Evolutionary conservation across 2,888 invertebrate genomes (phyloP).

Genomic region (Stenodema calcarata): DNA sequence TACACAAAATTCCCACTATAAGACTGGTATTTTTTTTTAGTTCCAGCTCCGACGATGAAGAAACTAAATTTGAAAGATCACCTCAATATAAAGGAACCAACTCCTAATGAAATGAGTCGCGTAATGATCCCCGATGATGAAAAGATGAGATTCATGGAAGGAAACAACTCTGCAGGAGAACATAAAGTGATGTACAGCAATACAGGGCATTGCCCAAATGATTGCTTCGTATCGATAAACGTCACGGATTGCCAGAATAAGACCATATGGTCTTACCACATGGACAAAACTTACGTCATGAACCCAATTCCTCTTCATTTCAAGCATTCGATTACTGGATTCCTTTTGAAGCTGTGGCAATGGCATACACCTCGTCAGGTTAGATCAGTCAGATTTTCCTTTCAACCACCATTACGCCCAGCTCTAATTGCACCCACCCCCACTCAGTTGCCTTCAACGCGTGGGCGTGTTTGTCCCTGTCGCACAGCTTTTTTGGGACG

Average conservation of each 20-base stretch:
- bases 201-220: conserved; percentile 73
- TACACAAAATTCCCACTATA: no score
- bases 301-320: conserved; percentile 55
- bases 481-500: no score
- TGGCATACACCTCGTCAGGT: conserved; percentile 63
- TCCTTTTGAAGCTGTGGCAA: conserved; percentile 83
- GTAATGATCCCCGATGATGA: conserved; percentile 43
- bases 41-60: conserved; percentile 16
- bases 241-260: conserved; percentile 65
- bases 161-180: conserved; percentile 56
- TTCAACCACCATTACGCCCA: neutral
- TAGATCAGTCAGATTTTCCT: neutral
- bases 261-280: conserved; percentile 48
- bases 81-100: neutral
- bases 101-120: neutral
- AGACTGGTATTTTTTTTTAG: neutral
- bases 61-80: conserved; percentile 1
- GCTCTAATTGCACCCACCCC: no score
- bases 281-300: conserved; percentile 59
- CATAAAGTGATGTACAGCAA: conserved; percentile 62
- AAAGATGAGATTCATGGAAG: conserved; percentile 21
- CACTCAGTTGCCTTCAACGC: no score
- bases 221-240: conserved; percentile 69
- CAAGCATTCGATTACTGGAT: conserved; percentile 64
- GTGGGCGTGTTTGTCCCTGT: no score